These are phyloP conservation scores for Python bivittatus DNA, from an alignment of 2,113 vertebrate genomes.

Conservation along the genomic window DNA sequence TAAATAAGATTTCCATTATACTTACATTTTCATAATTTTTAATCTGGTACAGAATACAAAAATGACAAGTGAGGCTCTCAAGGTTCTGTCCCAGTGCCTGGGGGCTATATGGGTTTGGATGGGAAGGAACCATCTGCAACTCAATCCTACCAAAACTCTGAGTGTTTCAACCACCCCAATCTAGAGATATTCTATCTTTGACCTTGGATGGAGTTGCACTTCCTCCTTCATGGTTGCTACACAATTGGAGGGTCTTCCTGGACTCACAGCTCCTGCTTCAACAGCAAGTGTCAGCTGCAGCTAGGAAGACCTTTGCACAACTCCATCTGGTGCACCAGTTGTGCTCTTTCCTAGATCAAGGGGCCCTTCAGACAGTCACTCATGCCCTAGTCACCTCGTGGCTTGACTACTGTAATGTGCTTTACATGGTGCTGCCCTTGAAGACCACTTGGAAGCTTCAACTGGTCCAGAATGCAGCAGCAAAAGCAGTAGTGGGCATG, in stretches of 20 bases:
- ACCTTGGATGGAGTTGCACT: neutral
- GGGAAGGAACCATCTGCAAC: too few species aligned
- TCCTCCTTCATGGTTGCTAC: neutral
- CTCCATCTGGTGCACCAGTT: neutral
- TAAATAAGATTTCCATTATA: neutral
- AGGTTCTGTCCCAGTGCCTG: neutral
- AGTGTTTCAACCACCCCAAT: neutral
- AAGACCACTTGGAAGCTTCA: neutral
- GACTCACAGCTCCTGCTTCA: too few species aligned
- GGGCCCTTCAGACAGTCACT: neutral
- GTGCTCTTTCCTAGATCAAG: neutral
- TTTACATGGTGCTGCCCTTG: neutral
- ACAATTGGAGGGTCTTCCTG: neutral
- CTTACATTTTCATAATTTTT: neutral
- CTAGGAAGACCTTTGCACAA: neutral
- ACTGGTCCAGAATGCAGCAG: neutral
- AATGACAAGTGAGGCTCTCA: neutral
- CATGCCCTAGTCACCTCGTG: neutral
- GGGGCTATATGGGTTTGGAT: too few species aligned
- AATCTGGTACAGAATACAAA: neutral
- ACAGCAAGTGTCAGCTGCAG: neutral
- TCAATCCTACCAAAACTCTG: too few species aligned
- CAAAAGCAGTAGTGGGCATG: too few species aligned
- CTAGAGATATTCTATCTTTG: neutral
- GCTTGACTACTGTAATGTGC: neutral